Evolutionary conservation across 2,113 vertebrate species (phyloP).

Genomic region (Origma solitaria): DNA sequence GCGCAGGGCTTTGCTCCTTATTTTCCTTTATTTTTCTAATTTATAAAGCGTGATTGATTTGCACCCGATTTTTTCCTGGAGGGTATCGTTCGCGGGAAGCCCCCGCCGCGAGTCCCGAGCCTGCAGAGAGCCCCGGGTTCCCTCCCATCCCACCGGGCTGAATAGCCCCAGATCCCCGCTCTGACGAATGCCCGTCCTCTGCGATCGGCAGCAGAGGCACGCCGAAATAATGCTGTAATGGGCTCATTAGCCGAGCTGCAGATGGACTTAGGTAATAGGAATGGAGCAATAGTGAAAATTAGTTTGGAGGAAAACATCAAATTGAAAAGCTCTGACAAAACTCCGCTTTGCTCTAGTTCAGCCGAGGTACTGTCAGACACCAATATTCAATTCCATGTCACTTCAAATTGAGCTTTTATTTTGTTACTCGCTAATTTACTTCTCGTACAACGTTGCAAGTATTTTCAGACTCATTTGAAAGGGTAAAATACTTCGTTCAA

Average conservation of each 20-base stretch:
- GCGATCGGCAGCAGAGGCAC: neutral
- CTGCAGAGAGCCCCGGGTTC: neutral
- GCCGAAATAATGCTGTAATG: neutral
- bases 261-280: neutral
- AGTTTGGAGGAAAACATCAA: neutral
- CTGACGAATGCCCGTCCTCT: neutral
- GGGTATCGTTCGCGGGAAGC: neutral
- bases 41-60: neutral
- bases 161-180: neutral
- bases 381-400: neutral
- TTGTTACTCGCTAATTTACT: neutral
- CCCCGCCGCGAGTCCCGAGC: neutral
- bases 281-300: neutral
- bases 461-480: neutral
- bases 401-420: neutral
- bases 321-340: constrained; percentile 23
- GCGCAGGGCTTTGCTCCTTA: neutral
- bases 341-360: neutral
- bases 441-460: neutral
- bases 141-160: neutral
- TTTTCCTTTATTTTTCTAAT: neutral
- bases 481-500: neutral
- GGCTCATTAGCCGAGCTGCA: neutral
- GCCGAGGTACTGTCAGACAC: neutral
- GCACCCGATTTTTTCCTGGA: neutral